Conservation (phyloP, 2,113 vertebrate genomes). For the Tragulus kanchil region DNA sequence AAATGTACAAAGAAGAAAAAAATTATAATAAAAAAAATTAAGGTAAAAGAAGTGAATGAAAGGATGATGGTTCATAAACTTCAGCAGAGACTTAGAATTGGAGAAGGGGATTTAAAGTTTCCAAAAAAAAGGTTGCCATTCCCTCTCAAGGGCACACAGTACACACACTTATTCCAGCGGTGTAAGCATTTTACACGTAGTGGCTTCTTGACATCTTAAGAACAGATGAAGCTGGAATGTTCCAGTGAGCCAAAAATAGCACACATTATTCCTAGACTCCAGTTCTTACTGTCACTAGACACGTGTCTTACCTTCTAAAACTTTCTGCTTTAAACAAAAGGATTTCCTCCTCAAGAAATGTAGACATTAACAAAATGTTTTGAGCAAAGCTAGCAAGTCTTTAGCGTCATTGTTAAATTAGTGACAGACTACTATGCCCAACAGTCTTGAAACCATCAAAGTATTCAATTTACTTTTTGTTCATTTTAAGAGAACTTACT, state of each 20-base stretch:
- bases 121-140: neutral
- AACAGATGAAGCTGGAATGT: neutral
- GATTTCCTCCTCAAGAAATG: slow-evolving; percentile 9
- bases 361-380: slow-evolving; percentile 49
- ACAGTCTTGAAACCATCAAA: slow-evolving; percentile 41
- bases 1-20: neutral
- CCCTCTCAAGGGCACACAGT: neutral
- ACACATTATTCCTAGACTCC: neutral
- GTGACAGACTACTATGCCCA: neutral
- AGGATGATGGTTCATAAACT: neutral
- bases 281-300: neutral
- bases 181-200: neutral
- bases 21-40: neutral
- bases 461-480: neutral
- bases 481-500: slow-evolving; percentile 30
- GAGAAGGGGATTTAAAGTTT: neutral
- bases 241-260: neutral
- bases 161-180: neutral
- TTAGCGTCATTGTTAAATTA: neutral
- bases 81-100: neutral
- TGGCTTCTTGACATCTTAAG: neutral
- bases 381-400: neutral
- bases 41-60: neutral
- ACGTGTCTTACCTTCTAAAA: neutral
- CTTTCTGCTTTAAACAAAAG: slow-evolving; percentile 24